Base-by-base conservation (phyloP, 1,140 invertebrate genomes). In the Drepana arcuata region DNA sequence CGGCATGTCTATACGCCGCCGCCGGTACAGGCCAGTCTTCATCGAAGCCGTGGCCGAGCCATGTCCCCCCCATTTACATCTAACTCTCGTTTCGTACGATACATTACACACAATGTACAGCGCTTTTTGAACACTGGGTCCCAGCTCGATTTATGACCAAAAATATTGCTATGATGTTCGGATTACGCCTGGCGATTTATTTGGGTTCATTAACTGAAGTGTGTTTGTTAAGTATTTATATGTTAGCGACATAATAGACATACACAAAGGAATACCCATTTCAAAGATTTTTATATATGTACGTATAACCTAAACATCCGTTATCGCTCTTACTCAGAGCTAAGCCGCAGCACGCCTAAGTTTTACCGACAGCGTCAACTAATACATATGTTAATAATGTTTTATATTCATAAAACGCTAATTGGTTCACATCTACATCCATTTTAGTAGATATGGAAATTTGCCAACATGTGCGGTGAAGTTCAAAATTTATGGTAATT, bases 401-500 rank as follows among this genome's bases (percentile, higher is more conserved):
- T 9, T 9, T 21, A 9, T 10, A 26, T 26, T 26, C 10, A 26
- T 6, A 10, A 26, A 26, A 26, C n/a, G n/a, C 6, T 10, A 26
- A 10, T 4, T n/a, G 10, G 9, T 21, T 5, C 6, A 26, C 10
- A 26, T n/a, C n/a, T 10, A 10, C 24, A 26, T 26, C n/a, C 24
- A 26, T 6, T 26, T 43, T 34, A 34, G 30, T 34, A 42, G 48
- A 32, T 52, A 41, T 68, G 66, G 65, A 71, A 62, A 61, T 58
- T 64, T 67, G 67, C 65, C 72, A 77, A 71, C 62, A 52, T 42
- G 55, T 56, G 50, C 48, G 48, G 43, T 43, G 37, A 36, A 45
- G 38, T 70, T 70, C 68, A 60, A 69, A 72, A 72, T 75, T 70
- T 72, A 72, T 72, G 68, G 45, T 70, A 70, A 72, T 70, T 59